Evolutionary conservation across 1,140 invertebrate genomes (phyloP).

Genomic region (Apis cerana): DNA sequence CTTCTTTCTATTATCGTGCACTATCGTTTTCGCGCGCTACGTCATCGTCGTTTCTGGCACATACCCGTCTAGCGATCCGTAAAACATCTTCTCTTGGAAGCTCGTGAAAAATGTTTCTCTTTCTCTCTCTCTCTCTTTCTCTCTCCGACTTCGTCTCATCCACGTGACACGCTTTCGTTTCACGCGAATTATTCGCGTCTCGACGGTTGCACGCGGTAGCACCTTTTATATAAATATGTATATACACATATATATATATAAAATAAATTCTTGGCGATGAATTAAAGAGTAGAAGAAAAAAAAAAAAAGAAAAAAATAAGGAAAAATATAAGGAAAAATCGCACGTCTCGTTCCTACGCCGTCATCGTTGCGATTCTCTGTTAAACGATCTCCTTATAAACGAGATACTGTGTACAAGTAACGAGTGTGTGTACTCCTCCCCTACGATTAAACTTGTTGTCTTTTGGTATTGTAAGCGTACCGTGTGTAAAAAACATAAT

Average conservation of each 20-base stretch:
- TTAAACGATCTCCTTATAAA: not conserved
- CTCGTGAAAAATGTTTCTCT: conserved; percentile 20
- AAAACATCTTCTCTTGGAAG: conserved; percentile 39
- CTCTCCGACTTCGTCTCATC: not conserved
- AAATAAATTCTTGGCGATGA: not conserved
- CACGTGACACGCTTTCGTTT: not conserved
- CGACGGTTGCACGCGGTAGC: not conserved
- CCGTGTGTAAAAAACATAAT: conserved; percentile 36
- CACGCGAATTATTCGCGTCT: not conserved
- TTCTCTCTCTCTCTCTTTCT: too few relatives aligned
- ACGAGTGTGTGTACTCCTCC: not conserved
- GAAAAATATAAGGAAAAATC: not conserved
- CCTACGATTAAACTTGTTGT: not conserved
- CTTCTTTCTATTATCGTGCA: conserved; percentile 31
- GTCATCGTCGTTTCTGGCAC: conserved; percentile 24
- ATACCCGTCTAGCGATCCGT: conserved; percentile 30
- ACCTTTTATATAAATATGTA: not conserved
- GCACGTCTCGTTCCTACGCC: not conserved
- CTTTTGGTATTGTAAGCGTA: conserved; percentile 41
- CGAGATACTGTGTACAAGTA: too few relatives aligned
- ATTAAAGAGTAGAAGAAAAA: too few relatives aligned
- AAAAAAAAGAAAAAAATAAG: not conserved
- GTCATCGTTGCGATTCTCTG: not conserved
- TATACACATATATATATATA: not conserved
- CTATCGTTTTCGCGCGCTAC: conserved; percentile 33